These are phyloP conservation scores for Muscicapa adusta DNA, from an alignment of 2,113 vertebrate genomes.

Conservation along the genomic window DNA sequence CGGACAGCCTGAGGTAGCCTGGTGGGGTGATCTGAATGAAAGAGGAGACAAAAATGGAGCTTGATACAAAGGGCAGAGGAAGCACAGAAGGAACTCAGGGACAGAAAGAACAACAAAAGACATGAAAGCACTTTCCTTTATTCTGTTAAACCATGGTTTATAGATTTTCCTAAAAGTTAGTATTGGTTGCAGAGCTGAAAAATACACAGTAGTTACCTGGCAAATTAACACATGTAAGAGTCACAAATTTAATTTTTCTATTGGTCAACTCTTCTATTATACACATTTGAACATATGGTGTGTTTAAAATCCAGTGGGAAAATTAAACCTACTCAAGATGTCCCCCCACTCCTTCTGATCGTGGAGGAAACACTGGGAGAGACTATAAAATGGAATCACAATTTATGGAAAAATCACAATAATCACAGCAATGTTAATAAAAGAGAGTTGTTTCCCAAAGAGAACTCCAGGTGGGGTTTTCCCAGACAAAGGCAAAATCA, in stretches of 20 bases:
- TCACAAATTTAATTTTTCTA: not conserved
- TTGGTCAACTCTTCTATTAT: not conserved
- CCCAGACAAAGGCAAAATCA: not conserved
- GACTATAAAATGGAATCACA: not conserved
- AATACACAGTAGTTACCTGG: not conserved
- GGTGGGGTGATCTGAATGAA: not conserved
- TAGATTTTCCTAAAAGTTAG: not conserved
- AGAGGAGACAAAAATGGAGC: not conserved
- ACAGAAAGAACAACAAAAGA: not conserved
- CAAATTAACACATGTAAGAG: not conserved
- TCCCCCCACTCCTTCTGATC: not conserved
- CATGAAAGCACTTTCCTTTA: not conserved
- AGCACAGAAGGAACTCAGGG: not conserved
- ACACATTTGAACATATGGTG: not conserved
- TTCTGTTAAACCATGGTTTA: not conserved
- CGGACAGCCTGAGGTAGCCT: not conserved
- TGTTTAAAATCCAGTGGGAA: not conserved
- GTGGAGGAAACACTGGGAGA: not conserved
- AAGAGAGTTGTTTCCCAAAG: not conserved
- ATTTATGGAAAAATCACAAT: not conserved
- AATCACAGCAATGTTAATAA: not conserved
- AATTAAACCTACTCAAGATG: not conserved
- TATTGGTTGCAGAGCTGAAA: not conserved
- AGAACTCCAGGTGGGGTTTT: not conserved
- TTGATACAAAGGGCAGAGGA: not conserved